Evolutionary conservation across 2,888 invertebrate species (phyloP).

Genomic region (Lasioglossum oenotherae): DNA sequence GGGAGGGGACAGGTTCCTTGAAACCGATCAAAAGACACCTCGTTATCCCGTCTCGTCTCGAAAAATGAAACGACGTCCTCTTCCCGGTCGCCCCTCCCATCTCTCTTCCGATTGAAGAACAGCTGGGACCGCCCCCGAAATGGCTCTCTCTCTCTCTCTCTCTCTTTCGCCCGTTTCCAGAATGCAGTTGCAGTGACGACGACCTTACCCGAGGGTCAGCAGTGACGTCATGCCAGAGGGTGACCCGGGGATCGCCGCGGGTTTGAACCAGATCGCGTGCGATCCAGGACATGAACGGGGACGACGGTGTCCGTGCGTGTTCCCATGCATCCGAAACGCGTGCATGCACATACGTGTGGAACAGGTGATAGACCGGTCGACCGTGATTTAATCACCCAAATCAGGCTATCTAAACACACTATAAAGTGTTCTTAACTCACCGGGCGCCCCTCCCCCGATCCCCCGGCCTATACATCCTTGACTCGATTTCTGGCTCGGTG

Average conservation of each 20-base stretch:
- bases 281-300: constrained; percentile 97
- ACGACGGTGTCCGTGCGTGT: constrained; percentile 96
- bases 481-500: background rate
- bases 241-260: constrained; percentile 95
- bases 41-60: background rate
- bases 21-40: constrained; percentile 9
- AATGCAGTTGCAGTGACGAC: constrained; percentile 25
- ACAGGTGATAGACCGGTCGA: constrained; percentile 94
- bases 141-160: too few species aligned
- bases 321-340: constrained; percentile 76
- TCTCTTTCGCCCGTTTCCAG: background rate
- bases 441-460: background rate
- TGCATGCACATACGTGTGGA: constrained; percentile 87
- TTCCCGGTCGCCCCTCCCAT: background rate
- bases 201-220: constrained; percentile 90
- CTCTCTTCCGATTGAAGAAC: background rate
- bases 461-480: background rate
- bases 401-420: constrained; percentile 9
- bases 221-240: constrained; percentile 94
- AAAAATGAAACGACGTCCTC: background rate
- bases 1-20: background rate
- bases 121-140: background rate
- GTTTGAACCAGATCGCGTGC: constrained; percentile 98
- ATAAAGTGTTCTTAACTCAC: background rate
- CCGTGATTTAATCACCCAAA: constrained; percentile 77